A percentile compares a stretch with the other conserved stretches of the same genome.
These are phyloP conservation scores for Epinotia nisella DNA, from an alignment of 2,888 invertebrate species.

Conservation along the genomic window DNA sequence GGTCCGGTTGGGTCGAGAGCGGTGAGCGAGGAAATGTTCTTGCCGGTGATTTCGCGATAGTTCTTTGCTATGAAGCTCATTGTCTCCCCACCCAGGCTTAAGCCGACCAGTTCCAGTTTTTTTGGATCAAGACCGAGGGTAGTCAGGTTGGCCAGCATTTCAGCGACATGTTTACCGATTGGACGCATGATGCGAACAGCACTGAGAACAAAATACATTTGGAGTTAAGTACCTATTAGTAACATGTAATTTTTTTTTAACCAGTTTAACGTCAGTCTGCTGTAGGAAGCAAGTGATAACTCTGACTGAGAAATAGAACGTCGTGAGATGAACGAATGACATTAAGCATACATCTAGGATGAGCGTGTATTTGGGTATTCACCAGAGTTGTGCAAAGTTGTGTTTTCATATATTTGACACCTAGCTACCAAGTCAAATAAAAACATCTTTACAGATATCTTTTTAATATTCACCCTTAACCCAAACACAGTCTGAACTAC, in stretches of 20 bases:
- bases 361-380: too few relatives aligned
- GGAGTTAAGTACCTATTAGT: not conserved
- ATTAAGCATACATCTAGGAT: too few relatives aligned
- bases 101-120: conserved; percentile 49
- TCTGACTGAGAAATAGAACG: too few relatives aligned
- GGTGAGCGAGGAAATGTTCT: conserved; percentile 47
- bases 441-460: too few relatives aligned
- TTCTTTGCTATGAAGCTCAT: conserved; percentile 53
- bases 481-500: not conserved
- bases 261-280: too few relatives aligned
- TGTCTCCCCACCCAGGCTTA: conserved; percentile 53
- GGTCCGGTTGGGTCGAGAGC: conserved; percentile 53
- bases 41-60: conserved; percentile 50
- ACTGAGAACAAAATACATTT: conserved; percentile 55
- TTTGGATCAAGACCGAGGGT: conserved; percentile 48
- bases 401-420: too few relatives aligned
- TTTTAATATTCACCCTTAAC: not conserved
- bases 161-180: conserved; percentile 48
- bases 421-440: too few relatives aligned
- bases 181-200: conserved; percentile 48
- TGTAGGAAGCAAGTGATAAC: too few relatives aligned
- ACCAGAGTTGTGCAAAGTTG: too few relatives aligned
- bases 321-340: too few relatives aligned
- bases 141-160: conserved; percentile 59
- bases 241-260: too few relatives aligned